Evolutionary conservation across 1,140 invertebrate genomes (phyloP).

Genomic region (Helicoverpa armigera): DNA sequence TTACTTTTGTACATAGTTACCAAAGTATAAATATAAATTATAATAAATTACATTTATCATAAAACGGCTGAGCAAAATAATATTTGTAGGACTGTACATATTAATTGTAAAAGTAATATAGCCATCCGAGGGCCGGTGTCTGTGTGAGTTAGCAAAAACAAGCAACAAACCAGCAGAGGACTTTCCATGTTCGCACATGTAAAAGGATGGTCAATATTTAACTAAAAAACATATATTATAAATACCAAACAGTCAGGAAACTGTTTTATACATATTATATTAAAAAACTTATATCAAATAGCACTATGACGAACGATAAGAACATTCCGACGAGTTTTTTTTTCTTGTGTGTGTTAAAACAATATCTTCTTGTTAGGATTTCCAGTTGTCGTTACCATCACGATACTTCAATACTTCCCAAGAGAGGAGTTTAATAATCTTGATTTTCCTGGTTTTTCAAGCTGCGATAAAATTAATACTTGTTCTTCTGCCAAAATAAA

Average conservation of each 20-base stretch:
- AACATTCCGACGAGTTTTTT: conserved; percentile 18
- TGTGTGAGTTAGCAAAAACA: not conserved
- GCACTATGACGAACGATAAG: not conserved
- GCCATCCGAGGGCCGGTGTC: not conserved
- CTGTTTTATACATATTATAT: conserved; percentile 12
- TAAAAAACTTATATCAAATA: not conserved
- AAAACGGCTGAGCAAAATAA: not conserved
- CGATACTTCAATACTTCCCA: not conserved
- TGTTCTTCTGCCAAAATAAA: too few species aligned
- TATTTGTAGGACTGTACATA: conserved; percentile 2
- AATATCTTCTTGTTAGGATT: conserved; percentile 4
- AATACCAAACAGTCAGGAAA: conserved; percentile 3
- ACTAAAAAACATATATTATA: conserved; percentile 6
- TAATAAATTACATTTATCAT: not conserved
- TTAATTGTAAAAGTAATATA: conserved; percentile 1
- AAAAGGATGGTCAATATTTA: conserved; percentile 14
- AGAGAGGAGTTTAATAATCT: not conserved
- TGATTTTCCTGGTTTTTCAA: not conserved
- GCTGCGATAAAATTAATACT: too few species aligned
- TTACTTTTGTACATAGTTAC: conserved; percentile 12
- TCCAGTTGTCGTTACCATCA: not conserved
- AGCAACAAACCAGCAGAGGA: not conserved
- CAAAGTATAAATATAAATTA: not conserved
- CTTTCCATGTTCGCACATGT: conserved; percentile 3
- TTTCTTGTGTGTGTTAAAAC: not conserved